Evolutionary conservation across 2,797 vertebrate species (phyloP), one percentile per base, ranked within the genome.

Genomic region (Triplophysa bombifrons): DNA sequence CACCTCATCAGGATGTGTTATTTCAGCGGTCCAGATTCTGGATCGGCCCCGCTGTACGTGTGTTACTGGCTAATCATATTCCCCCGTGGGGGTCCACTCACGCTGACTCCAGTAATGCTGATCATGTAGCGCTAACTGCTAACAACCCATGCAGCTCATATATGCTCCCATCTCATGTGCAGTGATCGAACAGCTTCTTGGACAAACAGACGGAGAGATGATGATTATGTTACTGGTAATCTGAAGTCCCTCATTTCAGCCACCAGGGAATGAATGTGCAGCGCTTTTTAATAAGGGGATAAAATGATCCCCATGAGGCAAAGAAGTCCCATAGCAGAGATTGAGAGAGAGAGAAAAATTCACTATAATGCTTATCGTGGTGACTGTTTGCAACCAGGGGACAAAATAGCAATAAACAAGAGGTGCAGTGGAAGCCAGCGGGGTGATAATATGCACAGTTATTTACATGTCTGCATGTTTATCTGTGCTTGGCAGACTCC

Each of bases 401-500:
- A 77, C 74, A 67, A 81, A 73, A 77, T 53, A 60, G 69, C 66
- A 61, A 74, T 79, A 83, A 79, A 78, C 78, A 69, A 78, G 78
- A 58, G 79, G 50, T 68, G 71, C 65, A 38, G 80, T 27, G 38
- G 22, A 76, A 58, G 69, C 64, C 72, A 38, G 58, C 46, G 20
- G 71, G 60, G 55, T 72, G 64, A 74, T 78, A 80, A 80, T 76
- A 72, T 78, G 81, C 69, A 67, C 68, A 77, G 74, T 67, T 82
- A 77, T 80, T 80, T 80, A 73, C 69, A 30, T 53, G 65, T 86
- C 82, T 78, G 65, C 74, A 76, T 84, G 84, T 82, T 82, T 84
- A 86, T 86, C 85, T 82, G 51, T 61, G 68, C 64, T 78, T 72
- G 75, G 82, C 84, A 84, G 84, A 75, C 80, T 55, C 53, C 53